Base-by-base conservation (phyloP, 1,140 invertebrate species). In the Zophobas morio region DNA sequence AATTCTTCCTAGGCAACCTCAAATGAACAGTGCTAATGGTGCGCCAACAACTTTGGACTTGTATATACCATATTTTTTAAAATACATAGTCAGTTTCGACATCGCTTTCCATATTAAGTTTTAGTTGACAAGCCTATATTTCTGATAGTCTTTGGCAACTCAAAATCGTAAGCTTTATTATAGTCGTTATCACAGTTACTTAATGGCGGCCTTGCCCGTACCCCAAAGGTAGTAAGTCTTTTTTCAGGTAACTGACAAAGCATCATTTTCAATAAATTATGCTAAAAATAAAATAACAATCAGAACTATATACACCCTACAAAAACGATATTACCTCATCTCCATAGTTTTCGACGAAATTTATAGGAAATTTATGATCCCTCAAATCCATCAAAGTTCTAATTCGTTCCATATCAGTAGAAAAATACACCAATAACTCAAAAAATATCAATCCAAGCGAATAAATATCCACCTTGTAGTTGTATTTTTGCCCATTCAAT, bases 381-480 rank as follows among this genome's bases (percentile, higher is more conserved):
- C 93, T 88, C 2, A 96, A 85, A 70, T 89, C 86, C 47, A 89
- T 88, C 4, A 96, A 84, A 20, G 90, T 90, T 36, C 87, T 84
- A 40, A 94, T 88, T 66, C 96, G 89, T 88, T 99, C 97, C 91
- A 97, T 95, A 86, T 96, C 93, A 0, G 98, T 99, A 1, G 86
- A 86, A 86, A 99, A 99, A 37, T 96, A 94, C 74, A 93, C 92
- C 32, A 98, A 88, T 51, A 99, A 87, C 87, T 99, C 98, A 86
- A 97, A 96, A 54, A 99, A 90, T 76, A 99, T 98, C 56, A 99
- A 88, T 0, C 98, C 98, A 74, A 99, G 87, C 0, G 97, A 96
- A 88, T 96, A 99, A 75, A 99, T 98, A 85, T 99, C 98, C 40
- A 99, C 96, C 89, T 99, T 99, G 83, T 96, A 95, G 84, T 94